Evolutionary conservation across 1,140 invertebrate genomes (phyloP), one percentile per base, ranked within the genome.

Genomic region (Lanistes nyassanus): DNA sequence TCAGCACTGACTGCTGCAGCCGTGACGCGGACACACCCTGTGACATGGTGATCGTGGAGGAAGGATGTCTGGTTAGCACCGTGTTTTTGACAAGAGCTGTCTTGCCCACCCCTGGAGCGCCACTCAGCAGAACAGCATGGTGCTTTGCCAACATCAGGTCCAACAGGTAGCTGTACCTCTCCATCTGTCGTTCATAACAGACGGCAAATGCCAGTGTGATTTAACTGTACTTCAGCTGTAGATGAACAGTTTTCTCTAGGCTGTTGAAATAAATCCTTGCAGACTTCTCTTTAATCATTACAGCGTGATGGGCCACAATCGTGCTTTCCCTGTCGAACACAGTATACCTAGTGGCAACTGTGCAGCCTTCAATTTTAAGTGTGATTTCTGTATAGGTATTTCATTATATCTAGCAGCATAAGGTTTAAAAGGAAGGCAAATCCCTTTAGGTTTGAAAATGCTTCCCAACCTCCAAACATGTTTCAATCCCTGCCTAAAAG

Each of bases 61-160:
- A 83, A 0, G 80, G 65, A 29, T 87, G 83, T 75, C 84, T 85
- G n/a, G 84, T 70, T 29, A 86, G 64, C 9, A 87, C 65, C 79
- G 81, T 83, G 76, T 83, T 82, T 83, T 87, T 78, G 72, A 89
- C 75, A 23, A 88, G 81, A n/a, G 83, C 66, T 69, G 87, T 82
- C 74, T 88, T 89, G 1, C 87, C 87, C 31, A 88, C 85, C 26
- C 85, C 87, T 42, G 87, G 81, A n/a, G 77, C 80, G 6, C 88
- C 88, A 60, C 82, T 79, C 29, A 90, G 67, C 11, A 89, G 80
- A 3, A 90, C 86, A 51, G 86, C 85, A 21, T 85, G 81, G 51
- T 86, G 77, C 26, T 79, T 74, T 36, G 75, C 71, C 74, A 89
- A 36, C 39, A 89, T 69, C 42, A 89, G 53, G n/a, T 89, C 87